Evolutionary conservation across 2,888 invertebrate genomes (phyloP), one percentile per base, ranked within the genome.

Genomic region (Drosophila leonis): DNA sequence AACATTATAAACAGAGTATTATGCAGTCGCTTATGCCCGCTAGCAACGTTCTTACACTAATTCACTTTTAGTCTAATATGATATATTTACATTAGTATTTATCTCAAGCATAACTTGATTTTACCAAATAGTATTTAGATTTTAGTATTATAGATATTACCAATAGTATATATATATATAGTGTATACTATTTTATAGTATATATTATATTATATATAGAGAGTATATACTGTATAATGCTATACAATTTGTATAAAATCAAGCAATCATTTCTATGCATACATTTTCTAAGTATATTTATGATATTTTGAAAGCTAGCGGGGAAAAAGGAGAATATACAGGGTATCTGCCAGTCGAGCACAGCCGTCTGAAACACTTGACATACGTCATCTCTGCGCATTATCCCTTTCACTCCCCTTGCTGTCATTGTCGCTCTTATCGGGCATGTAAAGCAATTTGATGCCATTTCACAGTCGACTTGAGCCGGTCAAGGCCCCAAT

Each of bases 361-460:
- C 7, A 31, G n/a, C 29, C 12, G 12, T 0, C 12, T 8, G 29
- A 18, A 18, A n/a, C 18, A 12, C 31, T 18, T 18, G 48, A 10
- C 27, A 27, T n/a, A 27, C 46, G 27, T 29, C 48, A 48, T n/a
- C n/a, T n/a, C 48, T 18, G 48, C 5, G 2, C 48, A 10, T n/a
- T 49, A 49, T 31, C 48, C 48, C 48, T 31, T 49, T 6, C 29
- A 31, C 18, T 12, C 27, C 20, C 13, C 48, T 13, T 13, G 10
- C 35, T 2, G 5, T 24, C 20, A n/a, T 6, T 13, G 20, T 13
- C 24, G 52, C 35, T 37, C 64, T 72, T 65, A 76, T 75, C 75
- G 20, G 44, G 10, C 52, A 18, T 65, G 61, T 42, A 67, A 37
- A 33, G 60, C 65, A 69, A 76, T 77, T 77, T 77, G 44, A 76